These are phyloP conservation scores for Conopomorpha cramerella DNA, from an alignment of 1,140 invertebrate species.

Conservation along the genomic window DNA sequence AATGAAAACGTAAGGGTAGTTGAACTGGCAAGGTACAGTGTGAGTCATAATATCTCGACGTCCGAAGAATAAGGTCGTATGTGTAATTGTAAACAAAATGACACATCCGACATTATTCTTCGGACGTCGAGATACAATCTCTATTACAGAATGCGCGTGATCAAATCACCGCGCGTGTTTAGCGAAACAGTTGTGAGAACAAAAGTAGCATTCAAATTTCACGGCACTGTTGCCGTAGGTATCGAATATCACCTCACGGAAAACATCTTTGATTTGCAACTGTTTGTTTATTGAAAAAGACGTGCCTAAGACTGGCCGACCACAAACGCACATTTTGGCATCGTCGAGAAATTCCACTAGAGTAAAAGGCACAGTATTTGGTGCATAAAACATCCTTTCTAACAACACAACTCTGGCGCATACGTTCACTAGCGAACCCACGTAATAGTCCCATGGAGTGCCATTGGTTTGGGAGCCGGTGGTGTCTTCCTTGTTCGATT, in stretches of 20 bases:
- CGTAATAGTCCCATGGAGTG: conserved; percentile 45
- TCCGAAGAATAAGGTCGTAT: no score
- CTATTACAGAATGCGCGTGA: background rate
- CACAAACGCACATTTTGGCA: conserved; percentile 66
- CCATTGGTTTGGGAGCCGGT: conserved; percentile 21
- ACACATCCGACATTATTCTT: no score
- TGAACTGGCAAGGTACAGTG: no score
- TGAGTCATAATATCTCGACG: background rate
- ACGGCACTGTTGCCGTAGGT: conserved; percentile 34
- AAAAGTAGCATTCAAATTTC: conserved; percentile 65
- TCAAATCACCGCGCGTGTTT: no score
- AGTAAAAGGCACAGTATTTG: conserved; percentile 63
- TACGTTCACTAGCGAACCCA: conserved; percentile 32
- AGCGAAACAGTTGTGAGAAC: conserved; percentile 63
- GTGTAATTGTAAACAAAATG: no score
- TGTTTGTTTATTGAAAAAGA: conserved; percentile 36
- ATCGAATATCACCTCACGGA: conserved; percentile 41
- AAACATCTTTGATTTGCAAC: conserved; percentile 41
- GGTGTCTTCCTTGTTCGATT: conserved; percentile 19
- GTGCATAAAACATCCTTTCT: conserved; percentile 57
- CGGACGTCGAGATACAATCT: background rate
- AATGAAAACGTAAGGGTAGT: no score
- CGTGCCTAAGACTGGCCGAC: conserved; percentile 61
- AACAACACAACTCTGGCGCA: conserved; percentile 34
- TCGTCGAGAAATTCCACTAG: conserved; percentile 65